Conservation (phyloP, 2,888 invertebrate genomes). For the Lepidocyrtoides sp. region DNA sequence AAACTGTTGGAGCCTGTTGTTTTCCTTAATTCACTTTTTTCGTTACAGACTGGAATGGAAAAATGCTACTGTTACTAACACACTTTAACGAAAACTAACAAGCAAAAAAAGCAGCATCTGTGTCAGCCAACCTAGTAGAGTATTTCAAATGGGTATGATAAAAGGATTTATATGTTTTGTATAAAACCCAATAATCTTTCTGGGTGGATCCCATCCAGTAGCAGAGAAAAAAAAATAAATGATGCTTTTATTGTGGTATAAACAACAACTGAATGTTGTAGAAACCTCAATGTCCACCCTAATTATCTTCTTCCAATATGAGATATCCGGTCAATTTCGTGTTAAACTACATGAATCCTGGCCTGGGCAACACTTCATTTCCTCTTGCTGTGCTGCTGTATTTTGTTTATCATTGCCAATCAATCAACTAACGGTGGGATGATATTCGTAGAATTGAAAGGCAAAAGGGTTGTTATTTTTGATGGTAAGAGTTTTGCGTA, state of each 20-base stretch:
- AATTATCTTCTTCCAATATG: neutral
- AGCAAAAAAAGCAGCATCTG: too few species aligned
- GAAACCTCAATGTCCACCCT: neutral
- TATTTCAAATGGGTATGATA: neutral
- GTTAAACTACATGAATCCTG: neutral
- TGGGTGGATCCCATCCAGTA: neutral
- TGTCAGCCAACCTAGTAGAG: neutral
- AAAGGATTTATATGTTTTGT: neutral
- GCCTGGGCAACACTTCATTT: neutral
- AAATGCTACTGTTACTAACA: neutral
- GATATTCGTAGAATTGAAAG: neutral
- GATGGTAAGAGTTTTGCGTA: too few species aligned
- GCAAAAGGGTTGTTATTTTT: too few species aligned
- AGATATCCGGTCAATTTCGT: constrained; percentile 7
- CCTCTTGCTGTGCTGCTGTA: neutral
- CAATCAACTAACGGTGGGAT: neutral
- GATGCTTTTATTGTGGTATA: neutral
- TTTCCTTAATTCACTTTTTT: neutral
- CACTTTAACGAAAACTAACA: too few species aligned
- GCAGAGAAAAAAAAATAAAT: neutral
- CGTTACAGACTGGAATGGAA: too few species aligned
- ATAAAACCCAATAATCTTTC: neutral
- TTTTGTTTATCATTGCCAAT: neutral
- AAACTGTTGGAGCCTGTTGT: constrained; percentile 3
- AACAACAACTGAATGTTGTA: neutral